A percentile compares a stretch with the other conserved stretches of the same genome.
phyloP scores from a whole-genome alignment of 2,113 vertebrate genomes.

The Cyprinus carpio region DNA sequence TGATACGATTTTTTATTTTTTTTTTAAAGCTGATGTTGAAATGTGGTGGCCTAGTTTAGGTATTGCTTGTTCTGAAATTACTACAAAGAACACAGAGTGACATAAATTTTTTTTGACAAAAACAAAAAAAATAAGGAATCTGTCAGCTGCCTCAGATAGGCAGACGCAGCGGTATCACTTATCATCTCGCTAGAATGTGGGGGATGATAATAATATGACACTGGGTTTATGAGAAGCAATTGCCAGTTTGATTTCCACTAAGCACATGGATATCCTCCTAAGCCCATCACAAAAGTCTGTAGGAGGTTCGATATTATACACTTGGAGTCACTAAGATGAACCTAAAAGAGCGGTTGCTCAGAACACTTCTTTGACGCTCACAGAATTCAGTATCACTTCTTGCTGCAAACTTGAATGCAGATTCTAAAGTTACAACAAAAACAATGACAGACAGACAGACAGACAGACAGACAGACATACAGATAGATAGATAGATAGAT shows the following conservation, averaged over 20 bases:
- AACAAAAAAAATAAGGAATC: conserved; percentile 22
- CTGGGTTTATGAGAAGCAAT: conserved; percentile 37
- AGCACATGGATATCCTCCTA: conserved; percentile 24
- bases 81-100: background rate
- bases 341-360: background rate
- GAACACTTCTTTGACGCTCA: conserved; percentile 4
- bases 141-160: conserved; percentile 3
- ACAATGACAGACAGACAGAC: background rate
- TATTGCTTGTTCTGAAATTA: background rate
- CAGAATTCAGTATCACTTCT: background rate
- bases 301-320: conserved; percentile 18
- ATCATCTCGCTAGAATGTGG: conserved; percentile 27
- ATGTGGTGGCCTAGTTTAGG: conserved; percentile 4
- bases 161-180: conserved; percentile 26
- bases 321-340: conserved; percentile 22
- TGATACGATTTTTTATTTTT: conserved; percentile 38
- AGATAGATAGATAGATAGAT: no score
- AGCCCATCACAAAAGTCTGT: conserved; percentile 40
- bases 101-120: background rate
- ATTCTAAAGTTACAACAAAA: background rate
- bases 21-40: conserved; percentile 64
- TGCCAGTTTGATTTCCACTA: conserved; percentile 42
- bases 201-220: conserved; percentile 41
- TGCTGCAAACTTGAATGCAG: background rate
- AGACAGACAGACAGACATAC: background rate